A percentile compares a stretch with the other conserved stretches of the same genome.
Evolutionary conservation across 1,140 invertebrate genomes (phyloP).

Genomic region (Euglossa dilemma): DNA sequence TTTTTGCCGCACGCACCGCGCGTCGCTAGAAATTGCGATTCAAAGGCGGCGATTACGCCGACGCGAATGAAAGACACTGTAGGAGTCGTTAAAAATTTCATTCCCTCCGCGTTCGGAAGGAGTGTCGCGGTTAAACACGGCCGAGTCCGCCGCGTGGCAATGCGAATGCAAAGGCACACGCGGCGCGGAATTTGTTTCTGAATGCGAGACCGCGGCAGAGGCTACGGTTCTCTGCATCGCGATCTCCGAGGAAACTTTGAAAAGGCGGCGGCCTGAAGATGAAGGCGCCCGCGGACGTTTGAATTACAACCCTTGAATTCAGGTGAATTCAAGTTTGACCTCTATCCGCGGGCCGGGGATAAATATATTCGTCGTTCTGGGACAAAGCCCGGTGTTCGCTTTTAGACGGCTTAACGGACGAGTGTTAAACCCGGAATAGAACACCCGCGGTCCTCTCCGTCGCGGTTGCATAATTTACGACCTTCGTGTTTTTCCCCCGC

Average conservation of each 20-base stretch:
- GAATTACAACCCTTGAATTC: constrained; percentile 65
- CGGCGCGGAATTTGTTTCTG: constrained; percentile 28
- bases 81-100: constrained; percentile 42
- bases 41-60: constrained; percentile 10
- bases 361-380: constrained; percentile 54
- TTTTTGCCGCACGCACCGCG: background rate
- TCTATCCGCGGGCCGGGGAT: constrained; percentile 52
- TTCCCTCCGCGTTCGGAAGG: background rate
- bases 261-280: constrained; percentile 56
- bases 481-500: background rate
- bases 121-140: constrained; percentile 25
- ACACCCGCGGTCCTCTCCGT: constrained; percentile 35
- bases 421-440: constrained; percentile 53
- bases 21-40: constrained; percentile 26
- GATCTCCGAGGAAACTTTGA: constrained; percentile 33
- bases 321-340: constrained; percentile 64
- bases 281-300: constrained; percentile 59
- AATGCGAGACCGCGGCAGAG: background rate
- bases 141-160: background rate
- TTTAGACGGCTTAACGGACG: constrained; percentile 51
- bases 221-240: background rate
- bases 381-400: constrained; percentile 54
- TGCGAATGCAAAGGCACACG: constrained; percentile 13
- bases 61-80: constrained; percentile 1
- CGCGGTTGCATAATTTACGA: constrained; percentile 40